Conservation (phyloP, 2,888 invertebrate genomes). For the Rhagophthalmus giganteus region DNA sequence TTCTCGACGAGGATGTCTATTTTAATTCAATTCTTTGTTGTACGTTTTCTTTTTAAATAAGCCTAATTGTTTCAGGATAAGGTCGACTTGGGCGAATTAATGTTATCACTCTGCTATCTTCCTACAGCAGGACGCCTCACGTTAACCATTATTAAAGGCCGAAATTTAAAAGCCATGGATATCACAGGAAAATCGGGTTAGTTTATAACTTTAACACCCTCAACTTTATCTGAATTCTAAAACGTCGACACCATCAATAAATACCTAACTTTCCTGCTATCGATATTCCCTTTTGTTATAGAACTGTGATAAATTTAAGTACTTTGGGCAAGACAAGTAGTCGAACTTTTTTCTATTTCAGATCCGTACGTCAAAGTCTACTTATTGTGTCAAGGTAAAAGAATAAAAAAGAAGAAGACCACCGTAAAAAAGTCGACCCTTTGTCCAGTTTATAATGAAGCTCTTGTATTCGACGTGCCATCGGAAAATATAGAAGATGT, state of each 20-base stretch:
- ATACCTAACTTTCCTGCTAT: no score
- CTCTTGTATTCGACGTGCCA: constrained; percentile 89
- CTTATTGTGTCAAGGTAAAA: constrained; percentile 81
- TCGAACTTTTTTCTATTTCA: constrained; percentile 46
- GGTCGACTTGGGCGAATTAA: constrained; percentile 86
- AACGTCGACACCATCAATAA: no score
- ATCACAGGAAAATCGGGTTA: constrained; percentile 90
- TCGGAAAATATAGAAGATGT: constrained; percentile 81
- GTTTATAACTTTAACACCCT: no score
- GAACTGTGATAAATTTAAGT: not conserved
- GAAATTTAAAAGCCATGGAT: constrained; percentile 91
- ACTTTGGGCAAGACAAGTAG: not conserved
- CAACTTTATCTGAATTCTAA: no score
- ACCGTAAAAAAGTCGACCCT: constrained; percentile 85
- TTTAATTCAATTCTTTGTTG: not conserved
- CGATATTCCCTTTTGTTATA: not conserved
- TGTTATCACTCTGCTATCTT: constrained; percentile 88
- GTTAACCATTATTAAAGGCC: constrained; percentile 87
- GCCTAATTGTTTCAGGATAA: constrained; percentile 65
- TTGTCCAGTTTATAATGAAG: constrained; percentile 91
- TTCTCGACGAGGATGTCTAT: not conserved
- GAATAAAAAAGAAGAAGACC: constrained; percentile 92
- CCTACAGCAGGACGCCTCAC: constrained; percentile 90
- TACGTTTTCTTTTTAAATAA: not conserved
- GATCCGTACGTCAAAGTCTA: constrained; percentile 96